phyloP scores from a whole-genome alignment of 2,113 vertebrate species.

The Hippocampus abdominalis region DNA sequence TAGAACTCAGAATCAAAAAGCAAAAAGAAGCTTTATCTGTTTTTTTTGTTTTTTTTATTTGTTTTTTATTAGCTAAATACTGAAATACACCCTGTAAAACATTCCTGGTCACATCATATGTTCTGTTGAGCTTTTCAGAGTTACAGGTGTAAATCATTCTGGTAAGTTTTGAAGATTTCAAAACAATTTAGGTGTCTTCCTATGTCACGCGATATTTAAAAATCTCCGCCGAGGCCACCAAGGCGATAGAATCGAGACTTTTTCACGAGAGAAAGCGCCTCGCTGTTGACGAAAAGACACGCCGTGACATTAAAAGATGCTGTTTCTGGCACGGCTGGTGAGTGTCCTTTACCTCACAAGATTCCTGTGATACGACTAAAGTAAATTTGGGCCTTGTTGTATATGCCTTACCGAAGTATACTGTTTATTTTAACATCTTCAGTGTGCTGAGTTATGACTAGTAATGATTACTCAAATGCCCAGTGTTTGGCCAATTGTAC shows the following conservation, averaged over 20 bases:
- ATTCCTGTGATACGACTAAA: conserved; percentile 76
- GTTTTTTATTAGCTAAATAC: too few relatives aligned
- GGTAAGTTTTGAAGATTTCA: conserved; percentile 16
- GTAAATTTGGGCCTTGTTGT: conserved; percentile 77
- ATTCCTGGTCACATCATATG: conserved; percentile 4
- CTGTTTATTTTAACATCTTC: conserved; percentile 79
- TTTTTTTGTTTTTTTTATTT: too few relatives aligned
- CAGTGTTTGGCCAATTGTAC: conserved; percentile 73
- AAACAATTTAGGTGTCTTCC: conserved; percentile 26
- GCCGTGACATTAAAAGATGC: conserved; percentile 55
- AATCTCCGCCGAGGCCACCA: conserved; percentile 49
- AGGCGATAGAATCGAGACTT: conserved; percentile 28
- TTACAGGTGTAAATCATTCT: conserved; percentile 24
- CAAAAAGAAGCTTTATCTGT: too few relatives aligned
- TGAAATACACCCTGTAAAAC: not conserved
- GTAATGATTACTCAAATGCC: conserved; percentile 78
- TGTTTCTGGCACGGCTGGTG: conserved; percentile 52
- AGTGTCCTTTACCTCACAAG: conserved; percentile 70
- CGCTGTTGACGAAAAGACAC: conserved; percentile 44
- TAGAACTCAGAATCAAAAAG: too few relatives aligned
- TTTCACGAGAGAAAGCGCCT: conserved; percentile 23
- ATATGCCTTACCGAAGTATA: conserved; percentile 74
- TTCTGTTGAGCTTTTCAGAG: conserved; percentile 7
- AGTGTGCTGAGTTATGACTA: conserved; percentile 75
- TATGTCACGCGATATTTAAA: conserved; percentile 43